Evolutionary conservation across 2,888 invertebrate species (phyloP), one percentile per base, ranked within the genome.

Genomic region (Drepana falcataria): DNA sequence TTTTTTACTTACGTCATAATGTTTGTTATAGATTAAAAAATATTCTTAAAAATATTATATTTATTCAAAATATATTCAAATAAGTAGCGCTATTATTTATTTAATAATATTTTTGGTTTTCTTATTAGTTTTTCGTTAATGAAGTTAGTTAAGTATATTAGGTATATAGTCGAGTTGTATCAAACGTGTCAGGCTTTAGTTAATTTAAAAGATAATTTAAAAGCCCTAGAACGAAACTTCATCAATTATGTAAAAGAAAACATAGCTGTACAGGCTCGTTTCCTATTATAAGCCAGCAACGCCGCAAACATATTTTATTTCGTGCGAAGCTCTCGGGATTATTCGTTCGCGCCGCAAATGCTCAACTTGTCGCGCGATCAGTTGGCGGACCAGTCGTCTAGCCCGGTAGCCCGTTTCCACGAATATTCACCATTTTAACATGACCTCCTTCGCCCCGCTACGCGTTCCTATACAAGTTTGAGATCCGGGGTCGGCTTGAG

Each of bases 241-340:
- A 68, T 71, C 71, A 75, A 71, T 76, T 74, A 74, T 67, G 64
- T 59, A 71, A 71, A 60, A 57, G 62, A 60, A 44, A 71, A 71
- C 69, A 68, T 72, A 60, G 67, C 66, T 70, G 69, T 64, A 65
- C 68, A 74, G 70, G 76, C 71, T 75, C 72, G 69, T 76, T 75
- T 77, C 77, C 79, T 70, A 78, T 44, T 9, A 44, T 44, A 77
- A 83, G 69, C 69, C 69, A 70, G 68, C 69, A 21, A 21, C 21
- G 66, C 69, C 62, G 66, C 68, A 67, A 77, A 80, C 83, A 81
- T 85, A 85, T 85, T 85, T 86, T 85, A 84, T 84, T 85, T 81
- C 75, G 79, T 81, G 80, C 73, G 74, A 82, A 83, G 75, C 78
- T 73, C 75, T 77, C 68, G 63, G 74, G 73, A 78, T 80, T 79